Percentiles rank a stretch among this genome's conserved stretches.
Evolutionary conservation across 2,888 invertebrate species (phyloP).

Genomic region (Pammene aurita): DNA sequence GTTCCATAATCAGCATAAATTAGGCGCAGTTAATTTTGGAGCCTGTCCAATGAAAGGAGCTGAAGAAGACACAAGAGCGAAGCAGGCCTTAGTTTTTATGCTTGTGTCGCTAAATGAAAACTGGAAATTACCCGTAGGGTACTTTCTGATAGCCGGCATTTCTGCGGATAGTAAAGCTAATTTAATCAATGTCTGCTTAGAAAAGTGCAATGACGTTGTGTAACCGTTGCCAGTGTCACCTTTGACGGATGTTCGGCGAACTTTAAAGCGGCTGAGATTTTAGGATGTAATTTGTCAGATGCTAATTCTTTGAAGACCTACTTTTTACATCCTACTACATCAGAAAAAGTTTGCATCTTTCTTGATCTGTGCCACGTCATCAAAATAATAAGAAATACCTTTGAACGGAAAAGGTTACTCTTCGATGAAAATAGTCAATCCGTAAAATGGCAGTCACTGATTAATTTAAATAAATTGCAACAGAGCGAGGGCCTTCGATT

Average conservation of each 20-base stretch:
- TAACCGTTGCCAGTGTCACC: not conserved
- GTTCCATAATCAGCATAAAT: too few species aligned
- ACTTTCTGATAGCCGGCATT: not conserved
- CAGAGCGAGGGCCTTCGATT: not conserved
- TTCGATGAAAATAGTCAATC: too few species aligned
- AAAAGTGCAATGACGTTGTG: not conserved
- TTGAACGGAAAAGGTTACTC: not conserved
- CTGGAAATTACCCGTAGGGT: not conserved
- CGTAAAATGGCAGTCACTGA: not conserved
- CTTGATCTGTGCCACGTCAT: conserved; percentile 1
- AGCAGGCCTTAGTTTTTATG: not conserved
- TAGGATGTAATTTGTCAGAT: not conserved
- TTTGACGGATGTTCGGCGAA: not conserved
- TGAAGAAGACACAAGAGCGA: not conserved
- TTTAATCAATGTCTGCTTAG: not conserved
- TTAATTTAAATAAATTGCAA: not conserved
- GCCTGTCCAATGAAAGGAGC: not conserved
- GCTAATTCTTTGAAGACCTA: not conserved
- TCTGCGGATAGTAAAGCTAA: not conserved
- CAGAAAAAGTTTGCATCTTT: not conserved
- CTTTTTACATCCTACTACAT: not conserved
- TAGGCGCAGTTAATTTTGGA: too few species aligned
- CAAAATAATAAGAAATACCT: not conserved
- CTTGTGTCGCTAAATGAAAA: not conserved
- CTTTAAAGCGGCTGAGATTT: not conserved